Percentiles rank a stretch among this genome's conserved stretches.
phyloP scores from a whole-genome alignment of 1,140 invertebrate genomes.

The Drosophila sulfurigaster region DNA sequence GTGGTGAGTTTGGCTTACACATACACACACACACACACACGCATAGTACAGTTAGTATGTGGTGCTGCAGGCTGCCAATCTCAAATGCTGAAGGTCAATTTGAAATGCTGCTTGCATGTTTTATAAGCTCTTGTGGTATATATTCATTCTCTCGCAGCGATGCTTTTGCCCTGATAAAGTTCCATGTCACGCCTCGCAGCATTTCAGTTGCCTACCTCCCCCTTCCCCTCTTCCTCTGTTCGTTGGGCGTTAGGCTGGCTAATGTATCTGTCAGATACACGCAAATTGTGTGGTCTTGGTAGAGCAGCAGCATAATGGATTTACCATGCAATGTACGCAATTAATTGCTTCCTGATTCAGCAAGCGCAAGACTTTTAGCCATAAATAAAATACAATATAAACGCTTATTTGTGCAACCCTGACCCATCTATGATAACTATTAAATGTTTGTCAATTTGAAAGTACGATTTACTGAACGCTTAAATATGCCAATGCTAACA shows the following conservation, averaged over 20 bases:
- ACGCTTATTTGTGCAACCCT: conserved; percentile 1
- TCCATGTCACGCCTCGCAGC: conserved; percentile 64
- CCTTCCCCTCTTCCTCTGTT: neutral
- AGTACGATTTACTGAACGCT: conserved; percentile 15
- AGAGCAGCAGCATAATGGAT: conserved; percentile 22
- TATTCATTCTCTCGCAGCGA: conserved; percentile 55
- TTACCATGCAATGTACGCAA: conserved; percentile 8
- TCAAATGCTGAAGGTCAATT: conserved; percentile 72
- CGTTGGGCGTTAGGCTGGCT: conserved; percentile 28
- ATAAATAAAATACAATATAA: neutral
- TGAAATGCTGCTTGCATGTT: conserved; percentile 65
- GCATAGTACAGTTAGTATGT: conserved; percentile 8
- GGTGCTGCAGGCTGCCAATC: conserved; percentile 39
- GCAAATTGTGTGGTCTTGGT: conserved; percentile 31
- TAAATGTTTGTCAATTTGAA: conserved; percentile 27
- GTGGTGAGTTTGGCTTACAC: conserved; percentile 57
- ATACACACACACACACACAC: conserved; percentile 18
- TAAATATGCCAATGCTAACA: conserved; percentile 45
- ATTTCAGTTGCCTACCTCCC: conserved; percentile 33
- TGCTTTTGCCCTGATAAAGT: conserved; percentile 58
- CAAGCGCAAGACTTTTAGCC: neutral
- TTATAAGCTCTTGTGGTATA: conserved; percentile 52
- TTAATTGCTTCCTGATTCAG: conserved; percentile 27
- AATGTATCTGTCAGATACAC: conserved; percentile 71
- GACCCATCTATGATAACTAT: neutral